A percentile compares a stretch with the other conserved stretches of the same genome.
phyloP scores from a whole-genome alignment of 2,888 invertebrate genomes.

The Aphidoletes aphidimyza region DNA sequence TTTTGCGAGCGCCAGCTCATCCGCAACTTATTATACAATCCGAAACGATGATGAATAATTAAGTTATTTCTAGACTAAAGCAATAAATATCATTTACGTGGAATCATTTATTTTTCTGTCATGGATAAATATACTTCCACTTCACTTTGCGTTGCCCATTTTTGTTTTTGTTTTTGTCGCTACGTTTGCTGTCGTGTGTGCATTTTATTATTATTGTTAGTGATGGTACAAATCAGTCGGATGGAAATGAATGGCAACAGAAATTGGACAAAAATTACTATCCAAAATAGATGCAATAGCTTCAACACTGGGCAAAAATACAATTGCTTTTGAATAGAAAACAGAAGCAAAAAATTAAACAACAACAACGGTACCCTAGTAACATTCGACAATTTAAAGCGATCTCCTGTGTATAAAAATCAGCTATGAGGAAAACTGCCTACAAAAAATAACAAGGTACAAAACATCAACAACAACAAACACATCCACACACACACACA shows the following conservation, averaged over 20 bases:
- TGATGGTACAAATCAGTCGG: neutral
- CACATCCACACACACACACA: too few relatives aligned
- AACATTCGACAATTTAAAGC: constrained; percentile 34
- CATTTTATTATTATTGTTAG: neutral
- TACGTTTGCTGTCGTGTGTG: neutral
- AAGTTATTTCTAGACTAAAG: neutral
- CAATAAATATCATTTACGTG: constrained; percentile 27
- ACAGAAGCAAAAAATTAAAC: too few relatives aligned
- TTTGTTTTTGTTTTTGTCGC: neutral
- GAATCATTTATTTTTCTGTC: constrained; percentile 30
- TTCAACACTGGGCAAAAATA: neutral
- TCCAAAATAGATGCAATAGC: constrained; percentile 25
- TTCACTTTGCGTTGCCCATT: neutral
- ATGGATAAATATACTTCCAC: neutral
- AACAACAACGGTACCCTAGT: neutral
- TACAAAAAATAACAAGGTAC: neutral
- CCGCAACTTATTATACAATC: too few relatives aligned
- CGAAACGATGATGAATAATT: constrained; percentile 34
- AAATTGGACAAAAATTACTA: constrained; percentile 38
- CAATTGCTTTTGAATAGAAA: too few relatives aligned
- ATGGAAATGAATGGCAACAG: neutral
- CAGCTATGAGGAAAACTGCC: neutral
- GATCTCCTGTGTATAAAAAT: constrained; percentile 1
- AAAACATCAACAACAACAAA: too few relatives aligned
- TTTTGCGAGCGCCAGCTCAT: too few relatives aligned